Conservation (phyloP, 2,888 invertebrate species). For the Caenorhabditis panamensis region DNA sequence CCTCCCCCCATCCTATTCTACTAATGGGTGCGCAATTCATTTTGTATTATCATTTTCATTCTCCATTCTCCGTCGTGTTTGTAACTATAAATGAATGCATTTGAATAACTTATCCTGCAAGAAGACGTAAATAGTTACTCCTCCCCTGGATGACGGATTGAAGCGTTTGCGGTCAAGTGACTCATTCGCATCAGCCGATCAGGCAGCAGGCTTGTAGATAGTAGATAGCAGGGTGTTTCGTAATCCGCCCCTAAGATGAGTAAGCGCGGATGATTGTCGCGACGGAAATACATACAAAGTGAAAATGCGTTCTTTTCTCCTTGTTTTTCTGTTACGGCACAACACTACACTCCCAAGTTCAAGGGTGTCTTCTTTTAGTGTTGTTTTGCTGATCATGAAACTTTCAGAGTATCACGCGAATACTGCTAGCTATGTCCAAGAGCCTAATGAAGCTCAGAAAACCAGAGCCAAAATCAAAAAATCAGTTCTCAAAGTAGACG, state of each 20-base stretch:
- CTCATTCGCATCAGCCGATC: slow-evolving; percentile 42
- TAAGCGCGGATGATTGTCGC: slow-evolving; percentile 1
- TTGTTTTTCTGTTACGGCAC: no score
- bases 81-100: slow-evolving; percentile 58
- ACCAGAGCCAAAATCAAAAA: no score
- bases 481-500: no score
- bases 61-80: slow-evolving; percentile 14
- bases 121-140: not conserved
- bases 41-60: slow-evolving; percentile 18
- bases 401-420: no score
- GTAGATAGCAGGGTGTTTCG: slow-evolving; percentile 15
- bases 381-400: no score
- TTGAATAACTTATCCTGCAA: slow-evolving; percentile 33
- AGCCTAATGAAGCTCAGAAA: no score
- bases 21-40: not conserved
- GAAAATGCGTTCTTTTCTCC: not conserved
- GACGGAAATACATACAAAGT: not conserved
- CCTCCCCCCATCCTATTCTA: not conserved
- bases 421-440: no score
- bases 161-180: slow-evolving; percentile 23
- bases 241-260: slow-evolving; percentile 26
- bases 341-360: no score
- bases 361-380: no score
- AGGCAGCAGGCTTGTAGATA: slow-evolving; percentile 22
- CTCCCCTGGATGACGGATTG: not conserved